These are phyloP conservation scores for Argya squamiceps DNA, from an alignment of 2,797 vertebrate species.

Conservation along the genomic window DNA sequence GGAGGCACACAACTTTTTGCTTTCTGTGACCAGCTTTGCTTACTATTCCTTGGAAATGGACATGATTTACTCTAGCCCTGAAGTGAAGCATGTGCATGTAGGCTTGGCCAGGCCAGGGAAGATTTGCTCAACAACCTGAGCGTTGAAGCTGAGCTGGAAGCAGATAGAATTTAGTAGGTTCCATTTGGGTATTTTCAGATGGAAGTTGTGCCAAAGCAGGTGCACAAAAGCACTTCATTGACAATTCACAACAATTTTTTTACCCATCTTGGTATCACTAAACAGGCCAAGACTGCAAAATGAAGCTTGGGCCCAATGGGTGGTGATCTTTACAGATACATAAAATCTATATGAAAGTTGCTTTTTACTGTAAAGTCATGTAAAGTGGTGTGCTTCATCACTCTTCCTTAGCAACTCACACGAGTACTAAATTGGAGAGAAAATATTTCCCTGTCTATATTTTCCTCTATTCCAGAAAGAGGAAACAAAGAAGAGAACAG, in stretches of 20 bases:
- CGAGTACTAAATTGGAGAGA: not conserved
- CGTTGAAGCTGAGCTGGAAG: not conserved
- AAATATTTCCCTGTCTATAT: not conserved
- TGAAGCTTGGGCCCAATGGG: not conserved
- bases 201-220: not conserved
- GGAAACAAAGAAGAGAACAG: not conserved
- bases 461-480: not conserved
- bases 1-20: not conserved
- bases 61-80: not conserved
- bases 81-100: not conserved
- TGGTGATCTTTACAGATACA: not conserved
- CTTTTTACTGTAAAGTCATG: not conserved
- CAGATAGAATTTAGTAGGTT: not conserved
- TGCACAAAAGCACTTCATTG: not conserved
- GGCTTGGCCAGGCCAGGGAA: not conserved
- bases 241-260: not conserved
- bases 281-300: not conserved
- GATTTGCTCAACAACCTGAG: not conserved
- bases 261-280: not conserved
- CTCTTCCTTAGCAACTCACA: not conserved
- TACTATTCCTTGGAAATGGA: not conserved
- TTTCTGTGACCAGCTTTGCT: not conserved
- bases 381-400: not conserved
- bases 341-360: not conserved
- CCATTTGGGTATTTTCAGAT: not conserved